Evolutionary conservation across 2,113 vertebrate species (phyloP).

Genomic region (Toxotes chatareus): DNA sequence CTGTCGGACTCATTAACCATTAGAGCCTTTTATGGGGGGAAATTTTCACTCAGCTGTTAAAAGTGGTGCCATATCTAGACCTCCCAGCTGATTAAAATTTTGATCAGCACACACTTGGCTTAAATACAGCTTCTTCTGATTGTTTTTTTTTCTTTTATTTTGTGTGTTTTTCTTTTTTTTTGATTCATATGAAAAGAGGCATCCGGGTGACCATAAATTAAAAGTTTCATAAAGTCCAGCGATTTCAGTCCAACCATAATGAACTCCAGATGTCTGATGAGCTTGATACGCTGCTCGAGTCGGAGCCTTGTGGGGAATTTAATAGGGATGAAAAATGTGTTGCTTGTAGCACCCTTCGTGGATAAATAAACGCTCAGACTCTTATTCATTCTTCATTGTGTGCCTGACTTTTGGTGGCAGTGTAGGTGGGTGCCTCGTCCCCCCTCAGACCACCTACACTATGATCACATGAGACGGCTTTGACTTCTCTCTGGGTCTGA

Average conservation of each 20-base stretch:
- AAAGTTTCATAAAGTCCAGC: slow-evolving; percentile 49
- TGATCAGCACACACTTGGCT: neutral
- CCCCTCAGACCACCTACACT: slow-evolving; percentile 63
- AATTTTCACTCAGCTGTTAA: slow-evolving; percentile 24
- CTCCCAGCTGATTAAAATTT: neutral
- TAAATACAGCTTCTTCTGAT: neutral
- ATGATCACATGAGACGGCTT: slow-evolving; percentile 59
- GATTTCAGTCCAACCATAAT: slow-evolving; percentile 58
- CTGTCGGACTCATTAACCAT: slow-evolving; percentile 13
- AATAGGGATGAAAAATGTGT: slow-evolving; percentile 65
- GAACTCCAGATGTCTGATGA: slow-evolving; percentile 73
- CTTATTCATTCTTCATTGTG: slow-evolving; percentile 39
- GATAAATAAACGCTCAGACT: slow-evolving; percentile 66
- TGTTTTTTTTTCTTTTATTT: neutral
- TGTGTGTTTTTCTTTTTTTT: neutral
- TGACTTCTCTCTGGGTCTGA: slow-evolving; percentile 34
- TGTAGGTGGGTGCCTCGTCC: slow-evolving; percentile 4
- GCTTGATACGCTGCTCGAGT: slow-evolving; percentile 68
- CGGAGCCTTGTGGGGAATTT: slow-evolving; percentile 56
- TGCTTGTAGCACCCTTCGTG: slow-evolving; percentile 58
- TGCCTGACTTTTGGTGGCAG: slow-evolving; percentile 50
- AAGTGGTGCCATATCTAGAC: neutral
- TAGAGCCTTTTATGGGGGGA: slow-evolving; percentile 5
- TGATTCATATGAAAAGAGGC: slow-evolving; percentile 6
- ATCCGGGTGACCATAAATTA: slow-evolving; percentile 47